A percentile compares a stretch with the other conserved stretches of the same genome.
phyloP scores from a whole-genome alignment of 2,888 invertebrate species.

The Noctua janthina region DNA sequence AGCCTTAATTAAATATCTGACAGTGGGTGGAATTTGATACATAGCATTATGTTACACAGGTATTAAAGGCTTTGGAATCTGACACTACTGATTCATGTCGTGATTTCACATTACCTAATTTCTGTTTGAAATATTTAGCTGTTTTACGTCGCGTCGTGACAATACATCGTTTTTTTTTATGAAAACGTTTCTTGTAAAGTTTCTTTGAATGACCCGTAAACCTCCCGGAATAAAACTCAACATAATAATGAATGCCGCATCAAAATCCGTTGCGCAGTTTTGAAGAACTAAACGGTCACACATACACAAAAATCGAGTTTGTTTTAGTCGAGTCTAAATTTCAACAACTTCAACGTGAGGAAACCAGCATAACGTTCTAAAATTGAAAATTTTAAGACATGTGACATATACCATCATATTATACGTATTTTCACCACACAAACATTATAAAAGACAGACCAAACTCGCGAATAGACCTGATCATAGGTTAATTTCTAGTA shows the following conservation, averaged over 20 bases:
- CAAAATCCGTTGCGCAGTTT: neutral
- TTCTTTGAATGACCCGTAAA: neutral
- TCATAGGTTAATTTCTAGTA: neutral
- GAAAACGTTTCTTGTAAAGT: no score
- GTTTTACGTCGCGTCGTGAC: neutral
- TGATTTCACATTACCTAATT: neutral
- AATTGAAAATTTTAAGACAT: no score
- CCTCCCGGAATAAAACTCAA: neutral
- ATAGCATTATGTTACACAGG: neutral
- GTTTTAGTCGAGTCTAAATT: no score
- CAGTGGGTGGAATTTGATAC: constrained; percentile 25
- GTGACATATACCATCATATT: no score
- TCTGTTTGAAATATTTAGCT: no score
- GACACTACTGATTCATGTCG: neutral
- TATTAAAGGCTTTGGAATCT: neutral
- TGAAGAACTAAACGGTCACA: neutral
- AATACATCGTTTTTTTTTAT: neutral
- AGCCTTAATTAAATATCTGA: neutral
- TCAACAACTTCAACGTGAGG: no score
- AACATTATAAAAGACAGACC: neutral
- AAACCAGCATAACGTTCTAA: no score
- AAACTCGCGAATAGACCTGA: neutral
- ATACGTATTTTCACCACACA: no score
- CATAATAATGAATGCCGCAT: neutral
- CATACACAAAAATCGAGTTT: neutral